Percentiles rank a stretch among this genome's conserved stretches.
These are phyloP conservation scores for Pseudeuparius sepicola DNA, from an alignment of 2,888 invertebrate genomes.

Conservation along the genomic window DNA sequence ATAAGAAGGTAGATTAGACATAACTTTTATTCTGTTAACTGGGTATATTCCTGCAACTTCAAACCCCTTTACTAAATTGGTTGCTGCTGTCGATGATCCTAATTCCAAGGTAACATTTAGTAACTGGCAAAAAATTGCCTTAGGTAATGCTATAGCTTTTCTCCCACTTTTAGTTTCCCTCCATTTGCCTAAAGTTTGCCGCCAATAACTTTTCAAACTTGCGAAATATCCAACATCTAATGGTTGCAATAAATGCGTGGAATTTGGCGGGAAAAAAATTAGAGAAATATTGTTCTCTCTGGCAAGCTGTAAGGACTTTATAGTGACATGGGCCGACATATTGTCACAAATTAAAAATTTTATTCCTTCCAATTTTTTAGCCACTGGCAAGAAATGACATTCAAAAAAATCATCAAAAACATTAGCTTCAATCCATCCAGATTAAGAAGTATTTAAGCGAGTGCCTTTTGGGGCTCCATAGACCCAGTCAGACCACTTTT, in stretches of 20 bases:
- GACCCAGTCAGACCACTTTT: slow-evolving; percentile 23
- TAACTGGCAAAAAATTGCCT: slow-evolving; percentile 10
- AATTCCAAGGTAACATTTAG: slow-evolving; percentile 9
- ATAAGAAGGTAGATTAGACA: slow-evolving; percentile 8
- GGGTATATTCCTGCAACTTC: slow-evolving; percentile 12
- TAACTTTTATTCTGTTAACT: slow-evolving; percentile 11
- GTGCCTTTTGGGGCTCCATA: slow-evolving; percentile 21
- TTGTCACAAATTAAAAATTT: slow-evolving; percentile 3
- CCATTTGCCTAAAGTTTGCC: slow-evolving; percentile 6
- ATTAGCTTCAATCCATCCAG: slow-evolving; percentile 11
- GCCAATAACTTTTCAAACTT: slow-evolving; percentile 10
- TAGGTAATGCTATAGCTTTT: slow-evolving; percentile 7
- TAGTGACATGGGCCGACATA: slow-evolving; percentile 2
- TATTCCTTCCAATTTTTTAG: neutral
- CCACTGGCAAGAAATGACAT: slow-evolving; percentile 8
- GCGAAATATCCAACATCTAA: slow-evolving; percentile 13
- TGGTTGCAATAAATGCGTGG: slow-evolving; percentile 9
- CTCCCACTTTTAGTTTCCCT: slow-evolving; percentile 7
- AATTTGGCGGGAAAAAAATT: slow-evolving; percentile 9
- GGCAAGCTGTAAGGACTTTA: slow-evolving; percentile 8
- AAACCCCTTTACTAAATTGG: slow-evolving; percentile 11
- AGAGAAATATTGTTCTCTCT: slow-evolving; percentile 6
- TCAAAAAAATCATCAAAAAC: slow-evolving; percentile 11
- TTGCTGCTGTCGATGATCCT: slow-evolving; percentile 10
- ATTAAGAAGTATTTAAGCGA: slow-evolving; percentile 6